These are phyloP conservation scores for Drosophila kikkawai DNA, from an alignment of 1,140 invertebrate genomes.

Conservation along the genomic window DNA sequence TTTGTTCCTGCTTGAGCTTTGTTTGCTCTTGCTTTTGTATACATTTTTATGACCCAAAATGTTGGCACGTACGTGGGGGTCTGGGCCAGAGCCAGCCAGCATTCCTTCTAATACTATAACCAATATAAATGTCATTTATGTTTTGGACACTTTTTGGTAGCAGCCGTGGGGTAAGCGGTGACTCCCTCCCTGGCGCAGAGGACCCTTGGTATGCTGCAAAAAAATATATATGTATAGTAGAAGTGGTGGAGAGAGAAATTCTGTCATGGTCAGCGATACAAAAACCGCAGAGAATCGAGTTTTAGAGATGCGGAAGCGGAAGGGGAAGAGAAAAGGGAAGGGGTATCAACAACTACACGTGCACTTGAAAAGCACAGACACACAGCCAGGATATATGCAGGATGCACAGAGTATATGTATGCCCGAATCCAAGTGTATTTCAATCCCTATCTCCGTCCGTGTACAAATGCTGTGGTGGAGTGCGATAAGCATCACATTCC, in stretches of 20 bases:
- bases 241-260: slow-evolving; percentile 46
- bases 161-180: slow-evolving; percentile 7
- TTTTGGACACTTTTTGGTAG: slow-evolving; percentile 65
- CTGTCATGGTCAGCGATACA: slow-evolving; percentile 75
- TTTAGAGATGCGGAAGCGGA: slow-evolving; percentile 1
- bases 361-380: slow-evolving; percentile 59
- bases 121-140: slow-evolving; percentile 83
- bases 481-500: slow-evolving; percentile 70
- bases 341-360: slow-evolving; percentile 58
- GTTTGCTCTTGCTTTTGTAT: slow-evolving; percentile 40
- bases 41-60: slow-evolving; percentile 56
- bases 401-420: slow-evolving; percentile 14
- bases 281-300: slow-evolving; percentile 40
- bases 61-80: slow-evolving; percentile 44
- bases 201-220: slow-evolving; percentile 23
- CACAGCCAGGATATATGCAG: slow-evolving; percentile 18
- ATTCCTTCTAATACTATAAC: slow-evolving; percentile 73
- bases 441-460: slow-evolving; percentile 15
- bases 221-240: background rate
- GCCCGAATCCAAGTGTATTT: slow-evolving; percentile 17
- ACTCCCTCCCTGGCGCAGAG: slow-evolving; percentile 1
- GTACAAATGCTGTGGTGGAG: slow-evolving; percentile 31
- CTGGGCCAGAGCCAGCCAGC: slow-evolving; percentile 17
- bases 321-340: slow-evolving; percentile 7
- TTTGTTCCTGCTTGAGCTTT: slow-evolving; percentile 55